These are phyloP conservation scores for Drosophila tropicalis DNA, from an alignment of 1,140 invertebrate species.

Conservation along the genomic window DNA sequence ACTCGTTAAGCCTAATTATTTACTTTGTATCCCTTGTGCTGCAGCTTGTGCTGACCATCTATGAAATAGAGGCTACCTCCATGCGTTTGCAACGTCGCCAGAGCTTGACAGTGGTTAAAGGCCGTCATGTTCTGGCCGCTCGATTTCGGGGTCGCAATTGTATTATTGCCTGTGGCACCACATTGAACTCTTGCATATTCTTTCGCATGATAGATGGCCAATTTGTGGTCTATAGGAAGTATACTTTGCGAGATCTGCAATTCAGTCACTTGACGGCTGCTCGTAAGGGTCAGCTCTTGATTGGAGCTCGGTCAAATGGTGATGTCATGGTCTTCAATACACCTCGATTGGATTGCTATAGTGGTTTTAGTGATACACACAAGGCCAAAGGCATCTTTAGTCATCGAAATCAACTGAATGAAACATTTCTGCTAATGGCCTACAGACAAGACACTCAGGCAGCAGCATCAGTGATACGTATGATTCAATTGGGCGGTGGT, in stretches of 20 bases:
- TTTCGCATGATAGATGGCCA: slow-evolving; percentile 71
- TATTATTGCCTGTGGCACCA: slow-evolving; percentile 56
- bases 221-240: slow-evolving; percentile 62
- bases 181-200: slow-evolving; percentile 28
- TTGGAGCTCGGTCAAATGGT: slow-evolving; percentile 54
- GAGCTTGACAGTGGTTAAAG: slow-evolving; percentile 55
- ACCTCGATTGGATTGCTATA: slow-evolving; percentile 70
- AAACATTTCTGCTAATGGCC: slow-evolving; percentile 58
- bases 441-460: slow-evolving; percentile 25
- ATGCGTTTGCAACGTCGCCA: slow-evolving; percentile 53
- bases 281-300: slow-evolving; percentile 47
- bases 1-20: no score
- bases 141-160: slow-evolving; percentile 63
- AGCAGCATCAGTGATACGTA: slow-evolving; percentile 46
- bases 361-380: slow-evolving; percentile 45
- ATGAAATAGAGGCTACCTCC: slow-evolving; percentile 42
- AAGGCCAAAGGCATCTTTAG: slow-evolving; percentile 45
- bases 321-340: slow-evolving; percentile 67
- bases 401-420: slow-evolving; percentile 55
- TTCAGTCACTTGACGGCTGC: slow-evolving; percentile 51
- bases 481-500: slow-evolving; percentile 56
- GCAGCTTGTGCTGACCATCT: slow-evolving; percentile 61
- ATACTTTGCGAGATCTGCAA: slow-evolving; percentile 37
- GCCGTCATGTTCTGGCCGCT: slow-evolving; percentile 36
- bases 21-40: no score